Evolutionary conservation across 2,797 vertebrate species (phyloP).

Genomic region (Anisognathus igniventris): DNA sequence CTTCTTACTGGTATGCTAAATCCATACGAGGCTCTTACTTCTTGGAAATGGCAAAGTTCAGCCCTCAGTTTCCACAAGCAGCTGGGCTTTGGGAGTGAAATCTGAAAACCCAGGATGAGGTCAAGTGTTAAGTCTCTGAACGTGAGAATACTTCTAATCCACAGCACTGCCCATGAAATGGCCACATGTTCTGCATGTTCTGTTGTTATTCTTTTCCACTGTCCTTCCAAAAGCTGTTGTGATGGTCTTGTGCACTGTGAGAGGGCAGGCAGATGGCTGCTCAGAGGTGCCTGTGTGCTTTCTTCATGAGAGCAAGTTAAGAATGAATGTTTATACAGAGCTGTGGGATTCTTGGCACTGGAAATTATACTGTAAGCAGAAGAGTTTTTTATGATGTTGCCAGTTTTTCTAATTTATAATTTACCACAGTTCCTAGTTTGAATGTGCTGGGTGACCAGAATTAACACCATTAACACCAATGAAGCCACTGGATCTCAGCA

Average conservation of each 20-base stretch:
- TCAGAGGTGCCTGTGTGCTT: neutral
- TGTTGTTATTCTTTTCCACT: neutral
- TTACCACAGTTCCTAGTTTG: neutral
- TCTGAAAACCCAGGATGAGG: neutral
- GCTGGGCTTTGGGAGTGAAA: constrained; percentile 1
- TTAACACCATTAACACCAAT: neutral
- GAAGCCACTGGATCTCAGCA: neutral
- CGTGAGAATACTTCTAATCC: neutral
- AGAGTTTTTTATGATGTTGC: neutral
- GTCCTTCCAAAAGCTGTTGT: neutral
- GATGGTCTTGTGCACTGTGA: neutral
- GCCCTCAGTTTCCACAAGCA: neutral
- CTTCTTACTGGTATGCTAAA: neutral
- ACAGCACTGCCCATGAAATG: neutral
- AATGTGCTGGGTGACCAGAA: neutral
- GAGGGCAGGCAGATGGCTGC: neutral
- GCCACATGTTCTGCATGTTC: neutral
- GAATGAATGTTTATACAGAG: constrained; percentile 18
- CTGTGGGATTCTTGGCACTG: neutral
- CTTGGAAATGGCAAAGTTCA: neutral
- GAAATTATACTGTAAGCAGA: neutral
- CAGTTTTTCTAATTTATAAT: neutral
- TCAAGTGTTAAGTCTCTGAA: neutral
- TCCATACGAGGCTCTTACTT: neutral
- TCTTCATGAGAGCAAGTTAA: neutral